Base-by-base conservation (phyloP, 2,113 vertebrate species). In the Thamnaconus septentrionalis region DNA sequence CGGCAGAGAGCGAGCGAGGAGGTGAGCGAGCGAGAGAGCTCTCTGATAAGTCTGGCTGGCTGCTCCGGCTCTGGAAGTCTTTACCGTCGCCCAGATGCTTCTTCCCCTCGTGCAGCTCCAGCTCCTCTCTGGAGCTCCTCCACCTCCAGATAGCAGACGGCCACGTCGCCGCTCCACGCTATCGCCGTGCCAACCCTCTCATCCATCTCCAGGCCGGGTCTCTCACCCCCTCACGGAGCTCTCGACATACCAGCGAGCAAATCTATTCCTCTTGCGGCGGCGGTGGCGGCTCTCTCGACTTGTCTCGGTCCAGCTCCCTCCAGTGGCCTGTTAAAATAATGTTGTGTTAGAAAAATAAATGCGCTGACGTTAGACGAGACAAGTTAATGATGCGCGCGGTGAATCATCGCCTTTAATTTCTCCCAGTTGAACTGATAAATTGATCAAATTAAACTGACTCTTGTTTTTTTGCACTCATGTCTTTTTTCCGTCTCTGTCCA, bases 221-320 rank as follows among this genome's bases (percentile, higher is more conserved):
- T 55, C 52, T 64, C 64, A 56, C 61, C 57, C 48, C 73, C 49
- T 31, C 18, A 31, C 18, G 18, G 18, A 31, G 18, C 18, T 31
- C 49, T 78, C 57, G 31, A 61, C 69, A 78, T 80, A 75, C 66
- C 70, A 76, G 75, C 59, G 73, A 52, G 53, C 57, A 79, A 84
- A 79, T 82, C 68, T 74, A 63, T 86, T 77, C 48, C 78, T 79
- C 69, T 75, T 5, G 1, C 59, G 39, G 45, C 59, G 61, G 18
- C 18, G 18, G 18, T 2, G 18, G 18, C 18, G 18, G 18, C 18
- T 31, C 18, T 31, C 18, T 61, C 62, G 18, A 12, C 56, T 70
- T 64, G 49, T 74, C 48, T 69, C 57, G 31, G 10, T 71, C 56
- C 64, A 59, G 42, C 61, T 64, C 18, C 18, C 65, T 58, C 60